Percentiles rank a stretch among this genome's conserved stretches.
Evolutionary conservation across 2,797 vertebrate genomes (phyloP).

Genomic region (Tolypeutes matacus): DNA sequence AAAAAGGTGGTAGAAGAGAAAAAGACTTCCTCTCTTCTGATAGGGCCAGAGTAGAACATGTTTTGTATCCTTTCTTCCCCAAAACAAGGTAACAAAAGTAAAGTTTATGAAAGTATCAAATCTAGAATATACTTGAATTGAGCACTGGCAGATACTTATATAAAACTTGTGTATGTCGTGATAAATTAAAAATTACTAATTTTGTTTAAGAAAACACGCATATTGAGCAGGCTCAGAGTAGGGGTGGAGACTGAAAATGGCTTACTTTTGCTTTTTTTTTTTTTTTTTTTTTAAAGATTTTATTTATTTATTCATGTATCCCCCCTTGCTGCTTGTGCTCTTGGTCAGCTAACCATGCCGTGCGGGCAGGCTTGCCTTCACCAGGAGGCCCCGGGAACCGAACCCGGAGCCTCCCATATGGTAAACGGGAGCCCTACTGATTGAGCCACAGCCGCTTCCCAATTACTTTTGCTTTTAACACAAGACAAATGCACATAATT

Average conservation of each 20-base stretch:
- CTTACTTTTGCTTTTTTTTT: constrained; percentile 15
- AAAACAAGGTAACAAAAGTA: constrained; percentile 28
- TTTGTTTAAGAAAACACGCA: not conserved
- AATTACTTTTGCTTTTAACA: constrained; percentile 23
- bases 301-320: too few relatives aligned
- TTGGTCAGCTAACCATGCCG: too few relatives aligned
- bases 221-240: not conserved
- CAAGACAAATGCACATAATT: constrained; percentile 29
- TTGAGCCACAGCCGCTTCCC: too few relatives aligned
- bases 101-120: not conserved
- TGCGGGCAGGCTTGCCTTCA: too few relatives aligned
- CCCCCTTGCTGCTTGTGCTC: too few relatives aligned
- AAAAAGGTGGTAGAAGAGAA: not conserved
- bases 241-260: not conserved
- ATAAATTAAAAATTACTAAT: not conserved
- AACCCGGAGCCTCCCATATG: too few relatives aligned
- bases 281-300: too few relatives aligned
- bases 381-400: too few relatives aligned
- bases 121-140: not conserved
- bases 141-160: not conserved
- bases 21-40: not conserved
- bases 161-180: not conserved
- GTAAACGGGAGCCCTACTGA: too few relatives aligned
- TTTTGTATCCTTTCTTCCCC: not conserved
- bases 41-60: not conserved